These are phyloP conservation scores for Labia minor DNA, from an alignment of 2,888 invertebrate genomes.

Conservation along the genomic window DNA sequence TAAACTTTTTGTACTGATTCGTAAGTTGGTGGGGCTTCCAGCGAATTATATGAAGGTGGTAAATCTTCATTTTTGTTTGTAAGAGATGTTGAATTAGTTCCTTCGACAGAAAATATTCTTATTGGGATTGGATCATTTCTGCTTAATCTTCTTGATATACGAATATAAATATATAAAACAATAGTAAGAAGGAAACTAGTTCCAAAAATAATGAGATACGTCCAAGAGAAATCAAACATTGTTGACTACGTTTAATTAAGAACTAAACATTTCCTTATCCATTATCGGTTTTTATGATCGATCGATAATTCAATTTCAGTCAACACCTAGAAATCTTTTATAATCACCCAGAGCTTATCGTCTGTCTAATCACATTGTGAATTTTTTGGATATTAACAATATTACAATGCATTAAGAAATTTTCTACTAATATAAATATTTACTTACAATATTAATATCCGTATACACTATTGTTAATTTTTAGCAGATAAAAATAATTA, in stretches of 20 bases:
- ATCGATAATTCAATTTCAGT: neutral
- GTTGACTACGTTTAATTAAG: neutral
- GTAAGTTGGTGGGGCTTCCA: neutral
- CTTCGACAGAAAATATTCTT: neutral
- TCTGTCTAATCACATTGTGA: neutral
- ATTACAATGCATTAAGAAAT: no score
- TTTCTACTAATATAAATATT: no score
- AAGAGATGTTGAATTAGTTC: neutral
- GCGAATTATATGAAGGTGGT: neutral
- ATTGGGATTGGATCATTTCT: neutral
- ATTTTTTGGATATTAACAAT: neutral
- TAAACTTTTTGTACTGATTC: neutral
- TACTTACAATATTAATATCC: no score
- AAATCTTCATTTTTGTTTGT: neutral
- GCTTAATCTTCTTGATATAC: neutral
- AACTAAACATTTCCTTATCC: neutral
- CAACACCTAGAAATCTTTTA: neutral
- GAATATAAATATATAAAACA: neutral
- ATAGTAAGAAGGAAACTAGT: neutral
- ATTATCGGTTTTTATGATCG: neutral
- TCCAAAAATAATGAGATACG: neutral
- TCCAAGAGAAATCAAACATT: neutral
- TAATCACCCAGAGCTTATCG: neutral
- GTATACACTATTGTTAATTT: no score
- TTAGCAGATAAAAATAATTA: no score